phyloP scores from a whole-genome alignment of 1,140 invertebrate genomes.

The Caerostris darwini region DNA sequence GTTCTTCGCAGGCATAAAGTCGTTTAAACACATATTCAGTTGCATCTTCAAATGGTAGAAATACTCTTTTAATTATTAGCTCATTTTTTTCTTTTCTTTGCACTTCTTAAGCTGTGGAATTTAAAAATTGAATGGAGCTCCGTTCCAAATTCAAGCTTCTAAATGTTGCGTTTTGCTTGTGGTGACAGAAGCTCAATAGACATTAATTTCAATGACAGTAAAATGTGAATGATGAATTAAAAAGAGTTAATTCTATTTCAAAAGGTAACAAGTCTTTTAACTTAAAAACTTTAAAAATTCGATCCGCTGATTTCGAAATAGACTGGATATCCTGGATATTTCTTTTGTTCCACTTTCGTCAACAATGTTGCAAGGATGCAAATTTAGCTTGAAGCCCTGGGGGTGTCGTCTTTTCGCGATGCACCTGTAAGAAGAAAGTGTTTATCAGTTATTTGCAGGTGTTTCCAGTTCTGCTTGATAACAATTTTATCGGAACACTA shows the following conservation, averaged over 20 bases:
- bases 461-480: conserved; percentile 61
- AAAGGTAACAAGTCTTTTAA: neutral
- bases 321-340: neutral
- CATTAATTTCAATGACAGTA: neutral
- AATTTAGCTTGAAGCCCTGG: neutral
- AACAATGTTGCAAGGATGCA: neutral
- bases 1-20: no score
- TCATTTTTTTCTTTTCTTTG: no score
- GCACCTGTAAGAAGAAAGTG: conserved; percentile 72
- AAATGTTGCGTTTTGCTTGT: no score
- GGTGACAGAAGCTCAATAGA: no score
- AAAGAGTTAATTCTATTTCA: neutral
- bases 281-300: neutral
- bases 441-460: conserved; percentile 73
- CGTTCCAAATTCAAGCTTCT: no score
- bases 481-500: conserved; percentile 46
- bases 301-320: neutral
- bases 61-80: no score
- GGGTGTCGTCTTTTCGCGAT: conserved; percentile 58
- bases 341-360: neutral
- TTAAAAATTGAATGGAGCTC: no score
- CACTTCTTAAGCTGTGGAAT: no score
- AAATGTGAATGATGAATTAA: neutral
- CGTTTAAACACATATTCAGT: no score
- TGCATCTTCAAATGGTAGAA: no score